phyloP scores from a whole-genome alignment of 2,797 vertebrate genomes.

The Psittacula echo region DNA sequence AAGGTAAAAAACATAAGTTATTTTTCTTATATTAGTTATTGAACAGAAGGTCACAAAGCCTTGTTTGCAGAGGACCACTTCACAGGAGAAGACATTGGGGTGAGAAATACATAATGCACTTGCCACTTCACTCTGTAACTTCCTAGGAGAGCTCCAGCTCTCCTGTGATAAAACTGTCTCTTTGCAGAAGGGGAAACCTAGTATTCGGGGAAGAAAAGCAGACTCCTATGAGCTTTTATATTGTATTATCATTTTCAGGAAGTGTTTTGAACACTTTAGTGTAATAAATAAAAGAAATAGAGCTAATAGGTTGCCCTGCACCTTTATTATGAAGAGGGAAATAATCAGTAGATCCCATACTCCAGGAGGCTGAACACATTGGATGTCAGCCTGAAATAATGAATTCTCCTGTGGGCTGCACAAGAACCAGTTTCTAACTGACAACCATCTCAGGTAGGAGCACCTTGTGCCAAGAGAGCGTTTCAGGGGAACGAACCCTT shows the following conservation, averaged over 20 bases:
- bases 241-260: neutral
- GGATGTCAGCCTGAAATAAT: neutral
- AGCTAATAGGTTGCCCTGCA: neutral
- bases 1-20: neutral
- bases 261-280: neutral
- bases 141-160: neutral
- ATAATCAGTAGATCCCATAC: neutral
- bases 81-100: neutral
- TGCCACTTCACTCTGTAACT: neutral
- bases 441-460: neutral
- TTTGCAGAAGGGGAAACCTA: neutral
- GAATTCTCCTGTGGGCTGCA: neutral
- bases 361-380: neutral
- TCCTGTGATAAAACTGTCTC: neutral
- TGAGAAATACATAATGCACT: neutral
- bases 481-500: neutral
- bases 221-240: neutral
- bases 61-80: neutral
- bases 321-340: neutral
- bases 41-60: neutral
- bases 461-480: neutral
- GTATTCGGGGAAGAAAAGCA: neutral
- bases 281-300: neutral
- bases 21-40: neutral
- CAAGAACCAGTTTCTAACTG: neutral